These are phyloP conservation scores for Oreotragus oreotragus DNA, from an alignment of 2,113 vertebrate genomes.

Conservation along the genomic window DNA sequence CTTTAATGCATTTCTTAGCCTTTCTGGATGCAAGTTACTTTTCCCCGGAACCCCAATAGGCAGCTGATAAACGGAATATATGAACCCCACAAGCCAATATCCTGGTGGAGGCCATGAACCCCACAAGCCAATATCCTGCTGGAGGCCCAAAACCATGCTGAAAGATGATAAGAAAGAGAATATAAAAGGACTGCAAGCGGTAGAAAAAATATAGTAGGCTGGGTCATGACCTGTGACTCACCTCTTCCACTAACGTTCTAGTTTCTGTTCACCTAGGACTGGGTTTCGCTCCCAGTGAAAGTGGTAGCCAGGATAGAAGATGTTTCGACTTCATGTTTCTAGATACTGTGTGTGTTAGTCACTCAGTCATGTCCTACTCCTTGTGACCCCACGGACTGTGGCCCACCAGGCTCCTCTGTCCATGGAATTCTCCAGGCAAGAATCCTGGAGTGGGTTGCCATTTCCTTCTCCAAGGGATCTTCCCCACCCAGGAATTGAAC, in stretches of 20 bases:
- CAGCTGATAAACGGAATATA: background rate
- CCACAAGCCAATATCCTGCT: background rate
- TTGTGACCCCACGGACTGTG: background rate
- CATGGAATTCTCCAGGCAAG: background rate
- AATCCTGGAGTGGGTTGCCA: background rate
- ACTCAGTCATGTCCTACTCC: background rate
- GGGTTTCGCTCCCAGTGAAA: background rate
- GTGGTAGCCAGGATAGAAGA: background rate
- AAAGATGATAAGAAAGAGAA: constrained; percentile 6
- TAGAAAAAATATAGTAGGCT: background rate
- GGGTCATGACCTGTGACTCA: background rate
- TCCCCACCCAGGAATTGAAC: background rate
- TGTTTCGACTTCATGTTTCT: background rate
- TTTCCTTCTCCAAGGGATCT: background rate
- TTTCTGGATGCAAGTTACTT: background rate
- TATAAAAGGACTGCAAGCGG: background rate
- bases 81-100: background rate
- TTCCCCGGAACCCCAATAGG: background rate
- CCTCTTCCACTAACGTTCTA: background rate
- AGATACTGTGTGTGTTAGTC: background rate
- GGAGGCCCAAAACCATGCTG: background rate
- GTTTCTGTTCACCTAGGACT: background rate
- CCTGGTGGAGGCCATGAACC: background rate
- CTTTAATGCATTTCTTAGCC: background rate
- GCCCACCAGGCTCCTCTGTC: background rate